Conservation (phyloP, 1,140 invertebrate genomes). For the Zaprionus tsacasi region DNA sequence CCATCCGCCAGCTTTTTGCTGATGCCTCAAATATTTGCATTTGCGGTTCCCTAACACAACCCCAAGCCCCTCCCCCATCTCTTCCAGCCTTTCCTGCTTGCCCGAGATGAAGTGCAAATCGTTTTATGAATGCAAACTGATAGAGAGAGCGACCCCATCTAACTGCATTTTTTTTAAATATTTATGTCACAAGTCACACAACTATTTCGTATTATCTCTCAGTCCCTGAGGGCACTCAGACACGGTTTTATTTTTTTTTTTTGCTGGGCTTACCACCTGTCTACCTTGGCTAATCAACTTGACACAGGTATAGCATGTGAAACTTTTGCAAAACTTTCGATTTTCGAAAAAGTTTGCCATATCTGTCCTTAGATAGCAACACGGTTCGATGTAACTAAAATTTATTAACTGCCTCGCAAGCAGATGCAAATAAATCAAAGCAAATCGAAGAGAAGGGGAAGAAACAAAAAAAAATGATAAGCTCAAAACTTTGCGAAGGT, state of each 20-base stretch:
- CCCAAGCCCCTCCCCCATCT: background rate
- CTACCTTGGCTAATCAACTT: conserved; percentile 71
- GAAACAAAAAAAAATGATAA: conserved; percentile 40
- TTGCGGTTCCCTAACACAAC: conserved; percentile 39
- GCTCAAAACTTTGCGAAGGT: conserved; percentile 34
- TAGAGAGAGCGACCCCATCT: conserved; percentile 16
- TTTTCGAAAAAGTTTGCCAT: conserved; percentile 43
- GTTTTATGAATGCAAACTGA: conserved; percentile 36
- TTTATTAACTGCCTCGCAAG: conserved; percentile 72
- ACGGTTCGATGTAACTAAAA: conserved; percentile 65
- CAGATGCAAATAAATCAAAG: conserved; percentile 76
- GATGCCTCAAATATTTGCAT: conserved; percentile 67
- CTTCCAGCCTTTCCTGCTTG: background rate
- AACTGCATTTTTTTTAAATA: conserved; percentile 40
- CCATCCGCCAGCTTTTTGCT: conserved; percentile 20
- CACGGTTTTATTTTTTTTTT: background rate
- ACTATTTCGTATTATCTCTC: conserved; percentile 58
- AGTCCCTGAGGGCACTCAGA: background rate
- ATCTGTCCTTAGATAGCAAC: conserved; percentile 56
- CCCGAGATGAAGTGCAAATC: conserved; percentile 61
- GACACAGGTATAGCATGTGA: conserved; percentile 58
- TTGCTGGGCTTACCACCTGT: conserved; percentile 42
- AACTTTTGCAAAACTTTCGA: conserved; percentile 66
- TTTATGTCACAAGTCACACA: conserved; percentile 73
- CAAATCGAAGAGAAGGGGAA: conserved; percentile 28